phyloP scores from a whole-genome alignment of 2,888 invertebrate species.

The Noctua janthina region DNA sequence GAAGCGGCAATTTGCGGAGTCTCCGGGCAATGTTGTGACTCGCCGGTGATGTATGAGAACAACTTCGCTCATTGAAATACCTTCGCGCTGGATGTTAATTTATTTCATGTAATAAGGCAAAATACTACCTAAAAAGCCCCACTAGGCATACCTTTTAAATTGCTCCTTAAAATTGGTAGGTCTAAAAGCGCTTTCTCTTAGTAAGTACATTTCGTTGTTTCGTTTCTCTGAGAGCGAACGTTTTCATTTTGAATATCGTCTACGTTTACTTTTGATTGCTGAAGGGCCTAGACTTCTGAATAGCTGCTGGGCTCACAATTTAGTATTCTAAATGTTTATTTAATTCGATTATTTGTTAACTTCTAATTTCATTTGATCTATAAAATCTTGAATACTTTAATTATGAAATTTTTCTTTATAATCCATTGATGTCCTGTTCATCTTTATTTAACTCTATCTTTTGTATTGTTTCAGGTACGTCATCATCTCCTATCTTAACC shows the following conservation, averaged over 20 bases:
- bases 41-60: constrained; percentile 72
- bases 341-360: constrained; percentile 28
- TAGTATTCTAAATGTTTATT: constrained; percentile 18
- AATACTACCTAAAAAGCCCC: constrained; percentile 65
- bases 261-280: constrained; percentile 63
- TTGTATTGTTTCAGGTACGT: constrained; percentile 76
- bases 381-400: not conserved
- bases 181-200: constrained; percentile 62
- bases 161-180: constrained; percentile 66
- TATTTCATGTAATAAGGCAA: constrained; percentile 75
- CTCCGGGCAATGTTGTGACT: constrained; percentile 68
- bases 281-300: constrained; percentile 42
- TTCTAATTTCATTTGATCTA: constrained; percentile 6
- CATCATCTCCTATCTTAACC: not conserved
- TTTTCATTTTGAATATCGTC: constrained; percentile 58
- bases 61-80: constrained; percentile 77
- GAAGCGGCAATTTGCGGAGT: constrained; percentile 68
- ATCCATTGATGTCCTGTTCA: not conserved
- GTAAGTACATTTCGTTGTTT: constrained; percentile 68
- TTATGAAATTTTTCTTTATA: not conserved
- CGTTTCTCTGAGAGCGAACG: constrained; percentile 58
- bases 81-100: constrained; percentile 75
- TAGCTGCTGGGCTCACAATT: constrained; percentile 37
- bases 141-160: constrained; percentile 69
- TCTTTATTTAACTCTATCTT: constrained; percentile 17